These are phyloP conservation scores for Syrrhaptes paradoxus DNA, from an alignment of 2,113 vertebrate species.

Conservation along the genomic window DNA sequence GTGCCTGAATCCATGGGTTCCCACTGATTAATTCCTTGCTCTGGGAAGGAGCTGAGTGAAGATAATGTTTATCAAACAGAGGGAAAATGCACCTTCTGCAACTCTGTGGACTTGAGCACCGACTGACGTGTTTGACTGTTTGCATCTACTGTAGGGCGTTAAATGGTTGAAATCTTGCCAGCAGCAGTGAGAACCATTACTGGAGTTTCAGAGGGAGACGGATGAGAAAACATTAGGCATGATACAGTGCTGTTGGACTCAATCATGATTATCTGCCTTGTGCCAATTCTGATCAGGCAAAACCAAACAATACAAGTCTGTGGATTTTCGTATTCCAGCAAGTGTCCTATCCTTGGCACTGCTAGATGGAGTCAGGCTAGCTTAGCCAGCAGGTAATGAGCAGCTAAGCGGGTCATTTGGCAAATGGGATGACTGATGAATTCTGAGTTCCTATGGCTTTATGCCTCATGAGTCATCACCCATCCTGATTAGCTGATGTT, in stretches of 20 bases:
- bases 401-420: constrained; percentile 14
- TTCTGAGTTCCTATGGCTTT: neutral
- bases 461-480: neutral
- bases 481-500: neutral
- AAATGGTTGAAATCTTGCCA: neutral
- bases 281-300: neutral
- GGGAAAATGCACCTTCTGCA: neutral
- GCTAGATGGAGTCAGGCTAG: neutral
- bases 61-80: neutral
- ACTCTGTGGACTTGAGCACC: neutral
- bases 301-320: neutral
- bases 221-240: neutral
- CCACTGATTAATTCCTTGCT: neutral
- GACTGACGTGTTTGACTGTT: neutral
- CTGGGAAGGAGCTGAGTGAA: neutral
- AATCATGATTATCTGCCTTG: neutral
- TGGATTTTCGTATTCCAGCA: neutral
- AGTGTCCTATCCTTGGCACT: neutral
- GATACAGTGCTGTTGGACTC: neutral
- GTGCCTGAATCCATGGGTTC: neutral
- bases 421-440: constrained; percentile 18
- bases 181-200: neutral
- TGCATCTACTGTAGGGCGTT: neutral
- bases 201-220: neutral
- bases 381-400: constrained; percentile 24